Conservation (phyloP, 2,113 vertebrate genomes). For the Antennarius striatus region DNA sequence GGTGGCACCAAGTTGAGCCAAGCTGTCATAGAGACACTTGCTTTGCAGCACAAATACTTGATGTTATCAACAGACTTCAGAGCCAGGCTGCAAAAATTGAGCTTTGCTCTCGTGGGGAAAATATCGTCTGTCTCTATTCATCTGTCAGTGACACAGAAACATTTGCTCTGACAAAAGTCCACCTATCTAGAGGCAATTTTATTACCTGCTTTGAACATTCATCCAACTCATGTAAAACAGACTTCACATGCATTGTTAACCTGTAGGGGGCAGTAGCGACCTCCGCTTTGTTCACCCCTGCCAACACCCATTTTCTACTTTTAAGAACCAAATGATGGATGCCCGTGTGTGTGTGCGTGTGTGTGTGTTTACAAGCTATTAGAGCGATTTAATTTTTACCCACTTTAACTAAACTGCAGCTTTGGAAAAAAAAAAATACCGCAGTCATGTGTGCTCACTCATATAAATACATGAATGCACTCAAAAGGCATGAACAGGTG, state of each 20-base stretch:
- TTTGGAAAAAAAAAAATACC: slow-evolving; percentile 1
- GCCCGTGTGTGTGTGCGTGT: slow-evolving; percentile 30
- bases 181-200: slow-evolving; percentile 28
- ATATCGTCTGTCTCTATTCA: slow-evolving; percentile 44
- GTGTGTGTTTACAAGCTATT: slow-evolving; percentile 18
- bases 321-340: slow-evolving; percentile 56
- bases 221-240: slow-evolving; percentile 27
- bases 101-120: slow-evolving; percentile 33
- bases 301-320: slow-evolving; percentile 30
- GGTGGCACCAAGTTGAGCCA: slow-evolving; percentile 35
- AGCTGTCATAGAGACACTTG: slow-evolving; percentile 50
- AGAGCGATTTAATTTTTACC: slow-evolving; percentile 58
- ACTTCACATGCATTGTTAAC: slow-evolving; percentile 13
- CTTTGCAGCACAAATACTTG: slow-evolving; percentile 50
- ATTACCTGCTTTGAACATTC: slow-evolving; percentile 38
- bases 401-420: slow-evolving; percentile 55
- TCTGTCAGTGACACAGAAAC: slow-evolving; percentile 31
- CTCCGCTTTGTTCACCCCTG: slow-evolving; percentile 46
- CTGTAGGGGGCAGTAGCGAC: slow-evolving; percentile 69
- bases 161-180: slow-evolving; percentile 30
- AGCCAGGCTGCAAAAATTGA: slow-evolving; percentile 47
- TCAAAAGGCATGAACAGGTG: slow-evolving; percentile 45
- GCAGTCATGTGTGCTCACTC: slow-evolving; percentile 4
- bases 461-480: slow-evolving; percentile 32
- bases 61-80: slow-evolving; percentile 51